phyloP scores from a whole-genome alignment of 2,888 invertebrate genomes.

The Drosophila anomalata region DNA sequence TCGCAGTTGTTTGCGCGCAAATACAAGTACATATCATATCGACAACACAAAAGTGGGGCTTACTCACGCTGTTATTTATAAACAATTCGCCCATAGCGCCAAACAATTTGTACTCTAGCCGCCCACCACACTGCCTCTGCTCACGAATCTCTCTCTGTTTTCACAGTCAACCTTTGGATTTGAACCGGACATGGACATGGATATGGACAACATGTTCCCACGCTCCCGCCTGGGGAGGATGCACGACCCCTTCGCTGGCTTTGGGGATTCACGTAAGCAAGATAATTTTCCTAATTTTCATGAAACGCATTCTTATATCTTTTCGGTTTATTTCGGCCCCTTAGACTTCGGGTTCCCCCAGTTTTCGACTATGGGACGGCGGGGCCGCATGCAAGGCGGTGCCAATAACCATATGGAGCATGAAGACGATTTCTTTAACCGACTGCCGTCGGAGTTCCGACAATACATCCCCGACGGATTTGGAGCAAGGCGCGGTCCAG shows the following conservation, averaged over 20 bases:
- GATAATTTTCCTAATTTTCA: conserved; percentile 79
- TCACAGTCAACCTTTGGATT: conserved; percentile 82
- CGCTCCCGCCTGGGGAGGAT: conserved; percentile 82
- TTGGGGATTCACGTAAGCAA: conserved; percentile 82
- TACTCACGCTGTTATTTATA: conserved; percentile 72
- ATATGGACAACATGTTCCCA: conserved; percentile 82
- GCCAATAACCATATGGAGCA: conserved; percentile 60
- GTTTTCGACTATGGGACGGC: conserved; percentile 81
- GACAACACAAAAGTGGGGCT: conserved; percentile 23
- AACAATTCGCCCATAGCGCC: conserved; percentile 60
- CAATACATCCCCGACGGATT: conserved; percentile 83
- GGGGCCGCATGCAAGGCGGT: conserved; percentile 66
- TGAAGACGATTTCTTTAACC: conserved; percentile 82
- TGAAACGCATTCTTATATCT: conserved; percentile 65
- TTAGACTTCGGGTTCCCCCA: conserved; percentile 83
- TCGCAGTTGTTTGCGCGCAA: conserved; percentile 54
- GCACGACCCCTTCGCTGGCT: conserved; percentile 82
- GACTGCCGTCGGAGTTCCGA: conserved; percentile 83
- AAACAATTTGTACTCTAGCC: conserved; percentile 28
- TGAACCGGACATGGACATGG: conserved; percentile 81
- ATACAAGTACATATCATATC: background rate
- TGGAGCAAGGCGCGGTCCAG: conserved; percentile 70
- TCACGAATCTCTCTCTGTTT: conserved; percentile 12
- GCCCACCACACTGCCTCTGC: conserved; percentile 4
- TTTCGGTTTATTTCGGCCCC: conserved; percentile 66